Conservation (phyloP, 2,797 vertebrate genomes). For the Tiaroga cobitis region DNA sequence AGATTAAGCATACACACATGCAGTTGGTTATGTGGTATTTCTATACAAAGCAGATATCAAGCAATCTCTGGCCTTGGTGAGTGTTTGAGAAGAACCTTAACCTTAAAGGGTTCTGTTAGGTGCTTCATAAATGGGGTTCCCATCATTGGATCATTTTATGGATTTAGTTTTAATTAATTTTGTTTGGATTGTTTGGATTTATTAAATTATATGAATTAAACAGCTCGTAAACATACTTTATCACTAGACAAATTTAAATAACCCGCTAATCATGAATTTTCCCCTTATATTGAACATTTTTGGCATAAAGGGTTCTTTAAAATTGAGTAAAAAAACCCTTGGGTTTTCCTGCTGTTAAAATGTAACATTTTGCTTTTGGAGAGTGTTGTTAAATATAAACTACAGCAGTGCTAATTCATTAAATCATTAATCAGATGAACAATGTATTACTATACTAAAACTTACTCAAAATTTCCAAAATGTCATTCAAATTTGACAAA, state of each 20-base stretch:
- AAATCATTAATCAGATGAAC: too few relatives aligned
- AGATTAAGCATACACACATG: not conserved
- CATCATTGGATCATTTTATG: not conserved
- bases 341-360: too few relatives aligned
- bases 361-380: too few relatives aligned
- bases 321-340: too few relatives aligned
- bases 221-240: too few relatives aligned
- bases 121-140: not conserved
- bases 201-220: not conserved
- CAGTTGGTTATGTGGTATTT: constrained; percentile 28
- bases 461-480: too few relatives aligned
- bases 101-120: not conserved
- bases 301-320: not conserved
- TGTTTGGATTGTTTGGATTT: not conserved
- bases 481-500: too few relatives aligned
- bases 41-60: constrained; percentile 2
- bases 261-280: not conserved
- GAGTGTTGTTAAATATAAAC: too few relatives aligned
- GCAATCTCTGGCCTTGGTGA: not conserved
- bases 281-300: not conserved
- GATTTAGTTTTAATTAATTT: not conserved
- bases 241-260: not conserved
- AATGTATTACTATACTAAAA: too few relatives aligned
- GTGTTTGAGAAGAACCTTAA: not conserved
- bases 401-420: too few relatives aligned